A percentile compares a stretch with the other conserved stretches of the same genome.
phyloP scores from a whole-genome alignment of 2,113 vertebrate species.

The Polypterus senegalus region DNA sequence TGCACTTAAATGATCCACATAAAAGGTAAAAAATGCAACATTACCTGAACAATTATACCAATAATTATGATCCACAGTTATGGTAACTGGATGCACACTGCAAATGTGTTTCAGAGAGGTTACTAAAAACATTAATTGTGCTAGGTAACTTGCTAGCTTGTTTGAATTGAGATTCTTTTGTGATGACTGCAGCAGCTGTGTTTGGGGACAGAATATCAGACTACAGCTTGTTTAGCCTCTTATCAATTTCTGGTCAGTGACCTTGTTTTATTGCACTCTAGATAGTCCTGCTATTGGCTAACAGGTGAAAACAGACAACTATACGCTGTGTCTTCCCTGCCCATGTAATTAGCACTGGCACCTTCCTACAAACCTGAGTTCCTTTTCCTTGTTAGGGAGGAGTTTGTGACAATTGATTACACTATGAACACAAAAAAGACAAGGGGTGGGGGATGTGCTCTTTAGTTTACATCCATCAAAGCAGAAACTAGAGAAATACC shows the following conservation, averaged over 20 bases:
- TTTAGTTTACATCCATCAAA: no score
- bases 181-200: background rate
- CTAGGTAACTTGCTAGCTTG: background rate
- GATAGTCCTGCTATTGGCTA: background rate
- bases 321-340: background rate
- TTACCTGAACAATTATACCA: background rate
- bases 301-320: conserved; percentile 1
- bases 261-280: background rate
- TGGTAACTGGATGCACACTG: background rate
- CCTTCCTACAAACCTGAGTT: background rate
- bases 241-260: conserved; percentile 5
- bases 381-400: background rate
- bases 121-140: background rate
- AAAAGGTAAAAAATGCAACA: no score
- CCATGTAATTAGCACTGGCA: background rate
- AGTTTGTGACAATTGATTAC: background rate
- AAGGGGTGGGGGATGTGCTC: no score
- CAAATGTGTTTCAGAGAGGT: background rate
- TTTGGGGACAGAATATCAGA: background rate
- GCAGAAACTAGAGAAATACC: no score
- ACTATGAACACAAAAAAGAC: no score
- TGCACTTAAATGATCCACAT: no score
- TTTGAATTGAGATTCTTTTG: background rate
- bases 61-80: background rate
- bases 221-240: background rate